Evolutionary conservation across 2,888 invertebrate species (phyloP).

Genomic region (Cephus runcator): DNA sequence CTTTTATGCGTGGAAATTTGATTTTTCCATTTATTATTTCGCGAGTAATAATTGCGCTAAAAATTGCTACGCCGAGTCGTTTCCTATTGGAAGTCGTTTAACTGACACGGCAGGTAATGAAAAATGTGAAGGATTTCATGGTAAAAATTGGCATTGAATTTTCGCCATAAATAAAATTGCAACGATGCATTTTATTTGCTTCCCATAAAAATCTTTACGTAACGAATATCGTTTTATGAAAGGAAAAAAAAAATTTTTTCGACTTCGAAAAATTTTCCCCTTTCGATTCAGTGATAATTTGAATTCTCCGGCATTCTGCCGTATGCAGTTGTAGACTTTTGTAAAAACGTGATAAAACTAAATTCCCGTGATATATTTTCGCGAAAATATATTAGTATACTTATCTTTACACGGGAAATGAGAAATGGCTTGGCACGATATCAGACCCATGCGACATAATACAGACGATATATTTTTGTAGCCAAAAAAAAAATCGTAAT

Average conservation of each 20-base stretch:
- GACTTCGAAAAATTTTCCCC: neutral
- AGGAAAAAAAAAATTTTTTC: too few relatives aligned
- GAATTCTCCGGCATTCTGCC: too few relatives aligned
- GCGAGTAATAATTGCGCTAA: neutral
- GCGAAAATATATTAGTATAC: neutral
- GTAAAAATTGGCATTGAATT: neutral
- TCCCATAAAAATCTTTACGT: neutral
- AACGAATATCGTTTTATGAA: neutral
- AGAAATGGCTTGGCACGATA: neutral
- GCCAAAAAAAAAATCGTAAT: neutral
- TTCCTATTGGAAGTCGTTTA: neutral
- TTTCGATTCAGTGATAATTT: neutral
- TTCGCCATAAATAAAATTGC: neutral
- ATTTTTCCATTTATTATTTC: neutral
- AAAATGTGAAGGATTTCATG: neutral
- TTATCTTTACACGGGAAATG: neutral
- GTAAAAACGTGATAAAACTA: neutral
- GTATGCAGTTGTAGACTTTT: neutral
- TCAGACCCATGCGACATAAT: neutral
- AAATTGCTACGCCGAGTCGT: neutral
- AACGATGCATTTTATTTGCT: neutral
- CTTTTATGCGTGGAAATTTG: neutral
- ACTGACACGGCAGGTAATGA: neutral
- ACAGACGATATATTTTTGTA: neutral
- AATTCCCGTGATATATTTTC: neutral